These are phyloP conservation scores for Lobophora halterata DNA, from an alignment of 2,888 invertebrate species.

Conservation along the genomic window DNA sequence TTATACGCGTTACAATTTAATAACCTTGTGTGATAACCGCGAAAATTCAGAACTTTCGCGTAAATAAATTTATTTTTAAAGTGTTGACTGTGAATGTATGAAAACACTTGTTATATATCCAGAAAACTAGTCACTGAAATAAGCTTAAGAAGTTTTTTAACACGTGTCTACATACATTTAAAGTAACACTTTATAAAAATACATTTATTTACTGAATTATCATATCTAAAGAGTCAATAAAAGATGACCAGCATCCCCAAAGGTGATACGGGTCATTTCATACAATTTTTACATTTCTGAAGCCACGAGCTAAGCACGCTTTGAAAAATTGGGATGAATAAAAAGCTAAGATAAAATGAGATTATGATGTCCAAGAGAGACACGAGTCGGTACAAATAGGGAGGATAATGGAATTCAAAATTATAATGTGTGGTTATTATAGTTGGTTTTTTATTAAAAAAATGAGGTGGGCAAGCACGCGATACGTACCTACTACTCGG, in stretches of 20 bases:
- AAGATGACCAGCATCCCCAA: conserved; percentile 37
- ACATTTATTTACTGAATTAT: too few relatives aligned
- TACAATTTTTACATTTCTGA: conserved; percentile 41
- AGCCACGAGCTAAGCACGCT: conserved; percentile 44
- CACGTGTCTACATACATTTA: too few relatives aligned
- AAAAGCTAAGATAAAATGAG: conserved; percentile 26
- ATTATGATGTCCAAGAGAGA: conserved; percentile 28
- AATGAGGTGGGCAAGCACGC: too few relatives aligned
- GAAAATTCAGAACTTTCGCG: too few relatives aligned
- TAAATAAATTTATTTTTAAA: too few relatives aligned
- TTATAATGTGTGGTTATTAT: conserved; percentile 12
- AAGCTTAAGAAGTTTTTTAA: too few relatives aligned
- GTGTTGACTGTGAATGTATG: too few relatives aligned
- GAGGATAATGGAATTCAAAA: conserved; percentile 17
- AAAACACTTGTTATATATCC: too few relatives aligned
- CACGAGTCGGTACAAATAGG: conserved; percentile 30
- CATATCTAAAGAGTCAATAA: conserved; percentile 30
- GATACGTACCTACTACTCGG: too few relatives aligned
- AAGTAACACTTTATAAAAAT: conserved; percentile 16
- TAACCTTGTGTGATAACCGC: background rate
- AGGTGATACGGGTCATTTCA: conserved; percentile 43
- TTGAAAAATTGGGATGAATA: conserved; percentile 24
- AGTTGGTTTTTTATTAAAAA: too few relatives aligned
- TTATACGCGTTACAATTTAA: too few relatives aligned
- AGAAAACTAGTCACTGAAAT: too few relatives aligned